A percentile compares a stretch with the other conserved stretches of the same genome.
Conservation (phyloP, 2,797 vertebrate species). For the Babyrousa celebensis region DNA sequence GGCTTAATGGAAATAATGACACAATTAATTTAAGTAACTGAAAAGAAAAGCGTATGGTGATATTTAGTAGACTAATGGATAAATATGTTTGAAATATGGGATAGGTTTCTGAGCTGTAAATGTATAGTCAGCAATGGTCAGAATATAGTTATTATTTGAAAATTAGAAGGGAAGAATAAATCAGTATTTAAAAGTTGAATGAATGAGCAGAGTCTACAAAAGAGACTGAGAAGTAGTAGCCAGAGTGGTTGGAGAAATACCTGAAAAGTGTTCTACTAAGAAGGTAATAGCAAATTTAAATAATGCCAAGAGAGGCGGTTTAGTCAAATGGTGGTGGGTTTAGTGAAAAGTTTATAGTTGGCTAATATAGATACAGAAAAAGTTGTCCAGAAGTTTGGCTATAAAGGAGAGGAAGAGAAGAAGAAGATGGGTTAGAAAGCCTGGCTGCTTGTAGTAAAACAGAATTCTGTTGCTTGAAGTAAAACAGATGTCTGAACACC, state of each 20-base stretch:
- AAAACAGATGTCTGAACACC: neutral
- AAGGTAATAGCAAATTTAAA: neutral
- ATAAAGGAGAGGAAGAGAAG: neutral
- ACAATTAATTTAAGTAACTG: neutral
- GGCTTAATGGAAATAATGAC: neutral
- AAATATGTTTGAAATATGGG: neutral
- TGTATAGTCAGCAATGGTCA: neutral
- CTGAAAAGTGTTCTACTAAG: neutral
- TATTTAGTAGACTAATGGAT: neutral
- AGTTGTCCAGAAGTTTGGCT: neutral
- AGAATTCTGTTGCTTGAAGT: neutral
- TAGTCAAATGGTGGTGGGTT: neutral
- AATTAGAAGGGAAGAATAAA: neutral
- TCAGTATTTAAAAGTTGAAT: neutral
- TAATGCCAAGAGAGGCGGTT: neutral
- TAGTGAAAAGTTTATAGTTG: neutral
- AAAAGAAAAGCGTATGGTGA: neutral
- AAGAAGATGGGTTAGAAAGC: neutral
- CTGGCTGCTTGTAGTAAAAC: neutral
- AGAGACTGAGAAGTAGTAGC: neutral
- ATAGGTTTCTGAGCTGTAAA: neutral
- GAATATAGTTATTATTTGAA: conserved; percentile 2
- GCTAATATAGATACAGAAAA: neutral
- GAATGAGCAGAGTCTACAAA: neutral
- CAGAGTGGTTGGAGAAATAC: neutral